Evolutionary conservation across 2,797 vertebrate species (phyloP).

Genomic region (Sebastes hubbsi): DNA sequence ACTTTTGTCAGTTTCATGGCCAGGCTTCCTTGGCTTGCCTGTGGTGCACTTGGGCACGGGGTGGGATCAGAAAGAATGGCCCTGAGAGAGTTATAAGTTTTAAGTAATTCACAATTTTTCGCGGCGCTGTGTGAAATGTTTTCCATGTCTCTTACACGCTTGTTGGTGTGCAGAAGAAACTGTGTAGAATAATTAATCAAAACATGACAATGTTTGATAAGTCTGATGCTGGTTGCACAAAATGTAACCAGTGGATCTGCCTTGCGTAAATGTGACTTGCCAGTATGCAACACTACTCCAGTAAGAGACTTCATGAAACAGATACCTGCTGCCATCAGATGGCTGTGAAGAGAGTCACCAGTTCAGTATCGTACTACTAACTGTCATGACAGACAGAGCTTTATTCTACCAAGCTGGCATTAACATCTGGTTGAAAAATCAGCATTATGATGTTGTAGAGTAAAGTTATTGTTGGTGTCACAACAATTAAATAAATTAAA

Average conservation of each 20-base stretch:
- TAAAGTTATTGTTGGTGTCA: not conserved
- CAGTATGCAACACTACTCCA: not conserved
- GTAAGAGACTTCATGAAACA: not conserved
- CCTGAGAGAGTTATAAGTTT: not conserved
- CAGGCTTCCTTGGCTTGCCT: too few relatives aligned
- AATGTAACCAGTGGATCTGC: not conserved
- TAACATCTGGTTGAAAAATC: not conserved
- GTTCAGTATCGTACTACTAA: not conserved
- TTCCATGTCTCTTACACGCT: not conserved
- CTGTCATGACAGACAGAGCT: not conserved
- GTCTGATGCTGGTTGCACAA: not conserved
- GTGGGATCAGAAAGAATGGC: too few relatives aligned
- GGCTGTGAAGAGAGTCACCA: not conserved
- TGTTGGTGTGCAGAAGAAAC: too few relatives aligned
- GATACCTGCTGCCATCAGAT: not conserved
- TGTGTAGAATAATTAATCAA: too few relatives aligned
- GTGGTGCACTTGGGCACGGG: too few relatives aligned
- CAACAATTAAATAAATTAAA: not conserved
- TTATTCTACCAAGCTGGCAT: not conserved
- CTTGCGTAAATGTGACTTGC: not conserved
- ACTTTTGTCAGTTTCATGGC: too few relatives aligned
- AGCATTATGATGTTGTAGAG: not conserved
- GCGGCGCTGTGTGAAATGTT: not conserved
- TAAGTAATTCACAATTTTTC: not conserved
- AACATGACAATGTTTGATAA: not conserved